phyloP scores from a whole-genome alignment of 2,888 invertebrate genomes.

The Rhagonycha lutea region DNA sequence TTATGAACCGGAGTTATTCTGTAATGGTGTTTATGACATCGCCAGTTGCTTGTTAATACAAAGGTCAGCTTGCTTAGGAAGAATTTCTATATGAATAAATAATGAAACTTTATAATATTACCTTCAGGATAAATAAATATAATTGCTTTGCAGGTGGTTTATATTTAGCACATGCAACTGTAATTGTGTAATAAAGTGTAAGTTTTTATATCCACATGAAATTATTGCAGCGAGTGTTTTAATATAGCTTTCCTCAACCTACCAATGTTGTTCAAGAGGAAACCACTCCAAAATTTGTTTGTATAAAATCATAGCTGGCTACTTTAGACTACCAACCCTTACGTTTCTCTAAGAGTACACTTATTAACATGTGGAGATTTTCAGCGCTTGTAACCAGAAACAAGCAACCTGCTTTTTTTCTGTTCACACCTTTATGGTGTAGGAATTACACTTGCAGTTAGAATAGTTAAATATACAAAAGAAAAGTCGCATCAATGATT shows the following conservation, averaged over 20 bases:
- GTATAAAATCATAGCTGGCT: not conserved
- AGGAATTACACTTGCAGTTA: too few relatives aligned
- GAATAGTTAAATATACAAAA: too few relatives aligned
- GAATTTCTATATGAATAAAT: constrained; percentile 10
- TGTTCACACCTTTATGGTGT: too few relatives aligned
- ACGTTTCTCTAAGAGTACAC: too few relatives aligned
- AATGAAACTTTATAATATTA: constrained; percentile 11
- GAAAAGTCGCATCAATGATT: too few relatives aligned
- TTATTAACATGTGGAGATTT: too few relatives aligned
- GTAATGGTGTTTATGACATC: constrained; percentile 6
- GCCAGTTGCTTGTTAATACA: constrained; percentile 7
- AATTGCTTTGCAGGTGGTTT: constrained; percentile 16
- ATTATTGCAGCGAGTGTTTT: constrained; percentile 1
- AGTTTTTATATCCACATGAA: constrained; percentile 5
- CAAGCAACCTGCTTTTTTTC: too few relatives aligned
- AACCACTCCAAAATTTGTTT: not conserved
- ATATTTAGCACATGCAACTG: constrained; percentile 8
- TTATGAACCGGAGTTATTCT: not conserved
- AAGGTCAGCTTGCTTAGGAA: constrained; percentile 11
- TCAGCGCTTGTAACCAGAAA: too few relatives aligned
- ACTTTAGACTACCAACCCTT: too few relatives aligned
- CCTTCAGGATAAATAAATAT: constrained; percentile 13
- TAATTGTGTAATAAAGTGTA: constrained; percentile 7
- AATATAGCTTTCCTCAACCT: not conserved
- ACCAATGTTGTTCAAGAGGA: not conserved